A percentile compares a stretch with the other conserved stretches of the same genome.
Evolutionary conservation across 2,888 invertebrate genomes (phyloP).

Genomic region (Rhagium mordax): DNA sequence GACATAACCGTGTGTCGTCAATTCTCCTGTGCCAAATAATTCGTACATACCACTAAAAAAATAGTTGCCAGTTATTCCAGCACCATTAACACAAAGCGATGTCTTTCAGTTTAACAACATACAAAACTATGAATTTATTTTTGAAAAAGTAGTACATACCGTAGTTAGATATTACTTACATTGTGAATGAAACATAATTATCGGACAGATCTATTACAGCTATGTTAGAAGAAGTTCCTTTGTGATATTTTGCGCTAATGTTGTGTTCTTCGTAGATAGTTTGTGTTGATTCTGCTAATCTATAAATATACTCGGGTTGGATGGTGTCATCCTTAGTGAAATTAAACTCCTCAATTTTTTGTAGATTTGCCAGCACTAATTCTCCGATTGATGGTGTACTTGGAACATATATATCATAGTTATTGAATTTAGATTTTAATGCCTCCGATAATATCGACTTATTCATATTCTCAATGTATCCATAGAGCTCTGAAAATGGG

Average conservation of each 20-base stretch:
- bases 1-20: constrained; percentile 72
- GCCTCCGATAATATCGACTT: constrained; percentile 57
- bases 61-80: no score
- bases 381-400: constrained; percentile 62
- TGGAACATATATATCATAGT: constrained; percentile 66
- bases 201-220: constrained; percentile 79
- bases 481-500: constrained; percentile 64
- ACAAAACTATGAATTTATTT: no score
- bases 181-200: constrained; percentile 79
- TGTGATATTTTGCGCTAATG: constrained; percentile 61
- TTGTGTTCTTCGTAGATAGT: constrained; percentile 60
- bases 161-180: no score
- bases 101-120: no score
- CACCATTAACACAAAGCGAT: no score
- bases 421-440: constrained; percentile 59
- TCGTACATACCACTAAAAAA: constrained; percentile 73
- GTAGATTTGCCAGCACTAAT: constrained; percentile 60
- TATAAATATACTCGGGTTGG: constrained; percentile 59
- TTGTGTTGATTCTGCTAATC: constrained; percentile 62
- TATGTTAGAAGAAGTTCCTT: constrained; percentile 74
- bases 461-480: constrained; percentile 62
- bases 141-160: no score
- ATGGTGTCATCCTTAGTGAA: constrained; percentile 56
- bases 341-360: constrained; percentile 61
- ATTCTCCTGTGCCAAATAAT: constrained; percentile 71